Evolutionary conservation across 2,888 invertebrate species (phyloP).

Genomic region (Notodonta ziczac): DNA sequence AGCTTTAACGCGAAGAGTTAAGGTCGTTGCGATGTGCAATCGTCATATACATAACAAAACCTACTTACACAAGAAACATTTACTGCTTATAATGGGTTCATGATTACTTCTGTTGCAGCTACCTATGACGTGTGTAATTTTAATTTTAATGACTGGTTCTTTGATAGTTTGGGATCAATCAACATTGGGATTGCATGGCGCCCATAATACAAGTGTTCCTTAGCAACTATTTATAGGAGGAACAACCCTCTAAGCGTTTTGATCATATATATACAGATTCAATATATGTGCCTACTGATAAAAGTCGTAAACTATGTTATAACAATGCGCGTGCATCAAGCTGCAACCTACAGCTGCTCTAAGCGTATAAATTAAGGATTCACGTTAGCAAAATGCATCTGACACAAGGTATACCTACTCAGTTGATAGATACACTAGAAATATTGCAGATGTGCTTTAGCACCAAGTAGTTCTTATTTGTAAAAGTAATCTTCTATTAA

Average conservation of each 20-base stretch:
- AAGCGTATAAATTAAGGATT: not conserved
- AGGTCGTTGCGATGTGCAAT: constrained; percentile 13
- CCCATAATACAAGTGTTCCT: too few relatives aligned
- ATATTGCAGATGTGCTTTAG: too few relatives aligned
- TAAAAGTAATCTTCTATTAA: too few relatives aligned
- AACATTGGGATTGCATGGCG: too few relatives aligned
- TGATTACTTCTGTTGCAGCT: constrained; percentile 18
- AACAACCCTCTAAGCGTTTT: too few relatives aligned
- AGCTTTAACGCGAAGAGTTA: constrained; percentile 24
- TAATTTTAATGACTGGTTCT: not conserved
- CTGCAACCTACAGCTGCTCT: constrained; percentile 1
- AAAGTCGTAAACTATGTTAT: not conserved
- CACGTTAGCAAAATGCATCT: not conserved
- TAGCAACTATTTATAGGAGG: too few relatives aligned
- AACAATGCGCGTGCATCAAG: not conserved
- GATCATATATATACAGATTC: too few relatives aligned
- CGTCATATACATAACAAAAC: constrained; percentile 22
- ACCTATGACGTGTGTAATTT: constrained; percentile 8
- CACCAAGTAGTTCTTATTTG: too few relatives aligned
- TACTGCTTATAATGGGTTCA: constrained; percentile 30
- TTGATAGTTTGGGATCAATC: constrained; percentile 2
- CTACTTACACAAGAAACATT: constrained; percentile 22
- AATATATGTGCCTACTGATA: too few relatives aligned
- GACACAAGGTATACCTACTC: not conserved
- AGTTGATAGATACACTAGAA: too few relatives aligned